These are phyloP conservation scores for Lacanobia wlatinum DNA, from an alignment of 2,888 invertebrate genomes.

Conservation along the genomic window DNA sequence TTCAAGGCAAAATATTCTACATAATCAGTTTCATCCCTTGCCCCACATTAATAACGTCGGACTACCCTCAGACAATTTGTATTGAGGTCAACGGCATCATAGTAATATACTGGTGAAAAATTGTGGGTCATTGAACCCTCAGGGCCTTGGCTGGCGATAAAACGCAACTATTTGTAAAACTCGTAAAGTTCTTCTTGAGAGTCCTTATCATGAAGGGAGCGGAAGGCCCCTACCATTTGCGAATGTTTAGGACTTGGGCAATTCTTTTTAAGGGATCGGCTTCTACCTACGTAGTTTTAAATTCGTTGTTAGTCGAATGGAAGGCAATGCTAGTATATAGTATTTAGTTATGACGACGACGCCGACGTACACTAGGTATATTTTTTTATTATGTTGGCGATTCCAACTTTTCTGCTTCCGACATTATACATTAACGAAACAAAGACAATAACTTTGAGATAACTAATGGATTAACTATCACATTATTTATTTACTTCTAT, in stretches of 20 bases:
- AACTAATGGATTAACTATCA: too few relatives aligned
- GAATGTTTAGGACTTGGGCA: not conserved
- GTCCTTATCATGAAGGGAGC: conserved; percentile 35
- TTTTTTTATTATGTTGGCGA: not conserved
- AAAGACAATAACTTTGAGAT: too few relatives aligned
- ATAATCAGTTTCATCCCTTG: conserved; percentile 12
- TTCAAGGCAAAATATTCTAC: not conserved
- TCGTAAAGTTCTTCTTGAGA: conserved; percentile 44
- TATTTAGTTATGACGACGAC: not conserved
- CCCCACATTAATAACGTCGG: conserved; percentile 21
- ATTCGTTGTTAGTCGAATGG: not conserved
- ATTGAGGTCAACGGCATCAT: conserved; percentile 38
- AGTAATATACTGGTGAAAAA: conserved; percentile 47
- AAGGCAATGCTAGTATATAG: not conserved
- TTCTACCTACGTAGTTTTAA: not conserved
- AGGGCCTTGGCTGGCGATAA: conserved; percentile 40
- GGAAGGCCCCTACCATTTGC: conserved; percentile 4
- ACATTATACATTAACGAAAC: not conserved
- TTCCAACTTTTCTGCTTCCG: not conserved
- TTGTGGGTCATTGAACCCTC: conserved; percentile 36
- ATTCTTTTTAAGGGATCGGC: not conserved
- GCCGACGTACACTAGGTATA: not conserved
- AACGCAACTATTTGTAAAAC: conserved; percentile 46
- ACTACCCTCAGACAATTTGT: conserved; percentile 33
- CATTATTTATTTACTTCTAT: too few relatives aligned